A percentile compares a stretch with the other conserved stretches of the same genome.
Conservation (phyloP, 2,888 invertebrate genomes). For the Lepidonotus clava region DNA sequence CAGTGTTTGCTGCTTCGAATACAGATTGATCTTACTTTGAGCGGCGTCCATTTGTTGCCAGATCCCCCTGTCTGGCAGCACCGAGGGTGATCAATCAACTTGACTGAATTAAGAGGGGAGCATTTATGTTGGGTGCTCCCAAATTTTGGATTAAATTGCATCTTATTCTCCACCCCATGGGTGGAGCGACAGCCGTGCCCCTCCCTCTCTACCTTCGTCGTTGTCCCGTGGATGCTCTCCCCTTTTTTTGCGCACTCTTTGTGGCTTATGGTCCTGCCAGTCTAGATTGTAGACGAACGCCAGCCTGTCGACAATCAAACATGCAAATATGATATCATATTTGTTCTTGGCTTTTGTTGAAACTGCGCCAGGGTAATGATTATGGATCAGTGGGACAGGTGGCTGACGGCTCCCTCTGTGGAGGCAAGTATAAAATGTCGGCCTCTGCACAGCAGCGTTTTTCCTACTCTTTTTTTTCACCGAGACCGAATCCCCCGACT, state of each 20-base stretch:
- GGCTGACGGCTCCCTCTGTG: slow-evolving; percentile 32
- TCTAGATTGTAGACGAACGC: neutral
- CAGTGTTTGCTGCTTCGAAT: slow-evolving; percentile 8
- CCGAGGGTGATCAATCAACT: slow-evolving; percentile 33
- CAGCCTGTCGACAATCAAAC: slow-evolving; percentile 27
- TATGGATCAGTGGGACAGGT: slow-evolving; percentile 47
- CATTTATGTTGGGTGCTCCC: slow-evolving; percentile 38
- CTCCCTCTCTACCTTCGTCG: neutral
- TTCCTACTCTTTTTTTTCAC: slow-evolving; percentile 30
- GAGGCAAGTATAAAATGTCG: slow-evolving; percentile 39
- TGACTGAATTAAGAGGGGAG: slow-evolving; percentile 24
- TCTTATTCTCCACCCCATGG: slow-evolving; percentile 39
- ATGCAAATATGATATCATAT: slow-evolving; percentile 48
- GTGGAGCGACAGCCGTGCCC: neutral
- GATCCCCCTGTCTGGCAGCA: neutral
- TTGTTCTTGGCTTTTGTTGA: slow-evolving; percentile 42
- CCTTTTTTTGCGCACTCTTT: neutral
- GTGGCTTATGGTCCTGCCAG: neutral
- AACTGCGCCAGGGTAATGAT: slow-evolving; percentile 35
- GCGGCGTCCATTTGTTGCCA: slow-evolving; percentile 35
- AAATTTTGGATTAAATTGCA: slow-evolving; percentile 35
- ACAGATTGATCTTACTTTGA: slow-evolving; percentile 10
- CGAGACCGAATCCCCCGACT: neutral
- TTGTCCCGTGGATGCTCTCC: neutral
- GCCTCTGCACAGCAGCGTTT: too few relatives aligned